Base-by-base conservation (phyloP, 2,113 vertebrate genomes). In the Cichladusa arquata region DNA sequence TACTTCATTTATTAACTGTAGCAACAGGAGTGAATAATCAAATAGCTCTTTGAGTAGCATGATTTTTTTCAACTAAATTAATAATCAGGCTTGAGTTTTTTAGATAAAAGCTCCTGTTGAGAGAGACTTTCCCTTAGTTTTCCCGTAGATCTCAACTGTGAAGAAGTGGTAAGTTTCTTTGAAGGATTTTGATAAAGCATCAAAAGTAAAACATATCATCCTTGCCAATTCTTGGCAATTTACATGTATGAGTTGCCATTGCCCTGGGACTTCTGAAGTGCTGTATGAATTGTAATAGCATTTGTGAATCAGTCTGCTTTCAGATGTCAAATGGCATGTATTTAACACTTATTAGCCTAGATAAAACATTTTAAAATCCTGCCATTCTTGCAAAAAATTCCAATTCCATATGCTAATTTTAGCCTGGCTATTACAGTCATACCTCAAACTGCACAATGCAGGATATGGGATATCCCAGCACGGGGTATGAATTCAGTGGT, bases 401-500 rank as follows among this genome's bases (percentile, higher is more conserved):
- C 25, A 23, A 2, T 83, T 86, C 20, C n/a, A 73, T 14, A 0
- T 40, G 24, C 64, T 20, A 53, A 2, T 56, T 92, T 82, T 71
- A 56, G 11, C 15, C 19, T 53, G 14, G 17, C n/a, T 80, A 8
- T 72, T 76, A 45, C 15, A 67, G 4, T 66, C 31, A 11, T 48
- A 38, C 29, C 9, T 70, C 51, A 51, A 56, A 50, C 29, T 74
- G 19, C 0, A 0, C 16, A 50, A 0, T 2, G 0, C 17, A 11
- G 22, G 8, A 7, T 82, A n/a, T 26, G 13, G 29, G 23, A 6
- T 81, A 71, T 80, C 40, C 23, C 16, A 28, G 7, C 0, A 0
- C 14, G 6, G 25, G 11, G 9, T 64, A 58, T 57, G 9, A n/a
- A 47, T 77, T 34, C 23, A 47, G 0, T 54, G 45, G 20, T 65